These are phyloP conservation scores for Gopherus flavomarginatus DNA, from an alignment of 2,113 vertebrate species.

Conservation along the genomic window DNA sequence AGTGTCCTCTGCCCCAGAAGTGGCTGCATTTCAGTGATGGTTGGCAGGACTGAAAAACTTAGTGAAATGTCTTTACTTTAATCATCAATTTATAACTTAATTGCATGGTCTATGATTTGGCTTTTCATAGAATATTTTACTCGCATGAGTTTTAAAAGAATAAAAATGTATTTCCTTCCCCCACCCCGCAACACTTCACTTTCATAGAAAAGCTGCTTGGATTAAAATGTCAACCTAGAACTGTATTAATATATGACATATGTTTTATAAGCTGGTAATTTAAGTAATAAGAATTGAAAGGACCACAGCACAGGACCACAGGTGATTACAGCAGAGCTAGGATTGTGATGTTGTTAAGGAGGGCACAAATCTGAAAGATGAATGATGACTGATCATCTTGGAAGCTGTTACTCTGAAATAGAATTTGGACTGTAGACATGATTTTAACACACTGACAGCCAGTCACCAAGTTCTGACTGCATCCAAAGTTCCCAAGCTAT, in stretches of 20 bases:
- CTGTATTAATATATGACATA: background rate
- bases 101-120: background rate
- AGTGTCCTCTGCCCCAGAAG: background rate
- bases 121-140: background rate
- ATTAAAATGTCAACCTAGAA: background rate
- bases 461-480: background rate
- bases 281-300: background rate
- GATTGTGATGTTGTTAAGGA: background rate
- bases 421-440: background rate
- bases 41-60: background rate
- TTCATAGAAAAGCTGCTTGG: background rate
- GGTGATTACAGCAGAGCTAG: background rate
- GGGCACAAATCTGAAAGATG: background rate
- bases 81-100: background rate
- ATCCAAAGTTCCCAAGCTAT: background rate
- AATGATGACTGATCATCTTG: background rate
- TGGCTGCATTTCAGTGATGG: background rate
- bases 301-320: background rate
- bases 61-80: background rate
- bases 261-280: background rate
- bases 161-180: background rate
- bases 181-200: background rate
- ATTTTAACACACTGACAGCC: background rate
- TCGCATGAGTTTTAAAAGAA: background rate
- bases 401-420: background rate